Evolutionary conservation across 2,113 vertebrate species (phyloP).

Genomic region (Polyodon spathula): DNA sequence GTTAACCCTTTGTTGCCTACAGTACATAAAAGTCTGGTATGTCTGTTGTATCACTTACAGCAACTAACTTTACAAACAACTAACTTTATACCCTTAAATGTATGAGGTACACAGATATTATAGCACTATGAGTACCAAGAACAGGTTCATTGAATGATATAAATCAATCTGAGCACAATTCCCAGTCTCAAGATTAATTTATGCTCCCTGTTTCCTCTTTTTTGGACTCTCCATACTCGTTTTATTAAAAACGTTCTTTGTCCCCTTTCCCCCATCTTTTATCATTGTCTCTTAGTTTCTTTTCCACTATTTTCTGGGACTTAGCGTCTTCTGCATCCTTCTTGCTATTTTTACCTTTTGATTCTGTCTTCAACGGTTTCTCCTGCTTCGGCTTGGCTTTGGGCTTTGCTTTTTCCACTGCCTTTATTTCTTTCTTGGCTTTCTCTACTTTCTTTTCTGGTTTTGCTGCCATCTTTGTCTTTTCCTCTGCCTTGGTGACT

Average conservation of each 20-base stretch:
- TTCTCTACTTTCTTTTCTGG: constrained; percentile 39
- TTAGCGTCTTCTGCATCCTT: constrained; percentile 31
- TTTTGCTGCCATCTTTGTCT: constrained; percentile 56
- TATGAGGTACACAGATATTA: too few species aligned
- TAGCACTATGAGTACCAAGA: too few species aligned
- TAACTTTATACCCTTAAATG: too few species aligned
- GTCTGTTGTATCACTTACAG: too few species aligned
- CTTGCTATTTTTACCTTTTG: constrained; percentile 61
- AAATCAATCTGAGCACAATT: too few species aligned
- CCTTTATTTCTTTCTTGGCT: constrained; percentile 39
- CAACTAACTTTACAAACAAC: too few species aligned
- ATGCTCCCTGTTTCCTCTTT: too few species aligned
- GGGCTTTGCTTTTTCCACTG: constrained; percentile 39
- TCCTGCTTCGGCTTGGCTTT: constrained; percentile 48
- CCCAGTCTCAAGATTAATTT: too few species aligned
- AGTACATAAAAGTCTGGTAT: too few species aligned
- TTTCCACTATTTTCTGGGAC: constrained; percentile 28
- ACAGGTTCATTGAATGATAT: too few species aligned
- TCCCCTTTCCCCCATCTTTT: background rate
- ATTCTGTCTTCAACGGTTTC: constrained; percentile 44
- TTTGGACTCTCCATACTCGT: too few species aligned
- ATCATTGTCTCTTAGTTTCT: constrained; percentile 32
- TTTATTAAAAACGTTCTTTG: background rate
- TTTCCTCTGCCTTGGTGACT: constrained; percentile 48
- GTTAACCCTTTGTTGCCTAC: too few species aligned